phyloP scores from a whole-genome alignment of 2,888 invertebrate genomes.

The Crematogaster levior region DNA sequence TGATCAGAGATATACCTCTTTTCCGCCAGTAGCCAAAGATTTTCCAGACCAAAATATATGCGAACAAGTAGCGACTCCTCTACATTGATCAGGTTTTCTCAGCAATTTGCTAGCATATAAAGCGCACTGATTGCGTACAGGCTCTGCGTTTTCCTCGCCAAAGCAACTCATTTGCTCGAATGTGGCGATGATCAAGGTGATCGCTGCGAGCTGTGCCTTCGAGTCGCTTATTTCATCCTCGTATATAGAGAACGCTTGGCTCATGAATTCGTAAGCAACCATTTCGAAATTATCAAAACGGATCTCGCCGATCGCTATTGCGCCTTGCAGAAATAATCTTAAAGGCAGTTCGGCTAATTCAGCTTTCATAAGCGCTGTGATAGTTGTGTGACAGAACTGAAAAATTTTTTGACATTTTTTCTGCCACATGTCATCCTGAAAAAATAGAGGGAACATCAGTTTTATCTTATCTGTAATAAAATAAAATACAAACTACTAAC shows the following conservation, averaged over 20 bases:
- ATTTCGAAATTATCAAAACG: slow-evolving; percentile 98
- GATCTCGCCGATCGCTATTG: slow-evolving; percentile 96
- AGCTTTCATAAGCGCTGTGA: slow-evolving; percentile 97
- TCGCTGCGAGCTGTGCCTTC: slow-evolving; percentile 98
- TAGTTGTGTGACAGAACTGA: slow-evolving; percentile 98
- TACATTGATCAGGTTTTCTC: slow-evolving; percentile 99
- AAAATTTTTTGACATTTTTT: slow-evolving; percentile 99
- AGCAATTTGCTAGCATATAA: slow-evolving; percentile 97
- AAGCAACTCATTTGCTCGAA: slow-evolving; percentile 98
- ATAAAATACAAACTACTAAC: slow-evolving; percentile 83
- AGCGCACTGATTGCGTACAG: slow-evolving; percentile 97
- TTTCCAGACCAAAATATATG: slow-evolving; percentile 99
- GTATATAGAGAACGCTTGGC: slow-evolving; percentile 98
- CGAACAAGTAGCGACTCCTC: slow-evolving; percentile 97
- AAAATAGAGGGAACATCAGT: not conserved
- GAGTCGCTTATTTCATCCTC: slow-evolving; percentile 99
- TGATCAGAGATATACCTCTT: slow-evolving; percentile 82
- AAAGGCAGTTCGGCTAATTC: slow-evolving; percentile 97
- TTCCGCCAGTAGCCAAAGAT: slow-evolving; percentile 85
- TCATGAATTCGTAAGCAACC: slow-evolving; percentile 99
- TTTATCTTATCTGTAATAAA: not conserved
- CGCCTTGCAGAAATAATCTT: slow-evolving; percentile 97
- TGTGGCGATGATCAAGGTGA: slow-evolving; percentile 97
- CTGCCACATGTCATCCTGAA: slow-evolving; percentile 98
- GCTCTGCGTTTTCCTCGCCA: slow-evolving; percentile 98